phyloP scores from a whole-genome alignment of 2,888 invertebrate species.

The Xanthia icteritia region DNA sequence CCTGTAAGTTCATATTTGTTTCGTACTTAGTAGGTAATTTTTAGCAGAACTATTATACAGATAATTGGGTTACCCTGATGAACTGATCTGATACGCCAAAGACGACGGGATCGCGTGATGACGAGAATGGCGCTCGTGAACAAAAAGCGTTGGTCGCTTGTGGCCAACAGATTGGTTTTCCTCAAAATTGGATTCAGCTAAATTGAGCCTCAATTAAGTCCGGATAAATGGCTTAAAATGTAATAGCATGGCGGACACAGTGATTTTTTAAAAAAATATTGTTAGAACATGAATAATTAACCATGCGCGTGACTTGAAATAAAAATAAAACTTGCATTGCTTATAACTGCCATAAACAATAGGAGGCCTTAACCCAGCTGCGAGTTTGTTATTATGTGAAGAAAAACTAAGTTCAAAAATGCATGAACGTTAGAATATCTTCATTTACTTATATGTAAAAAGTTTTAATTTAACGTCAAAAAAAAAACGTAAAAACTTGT shows the following conservation, averaged over 20 bases:
- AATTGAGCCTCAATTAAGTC: constrained; percentile 60
- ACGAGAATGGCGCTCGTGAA: constrained; percentile 59
- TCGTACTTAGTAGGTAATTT: background rate
- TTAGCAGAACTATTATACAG: constrained; percentile 14
- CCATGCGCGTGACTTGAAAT: constrained; percentile 13
- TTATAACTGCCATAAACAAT: constrained; percentile 21
- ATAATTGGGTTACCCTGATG: constrained; percentile 39
- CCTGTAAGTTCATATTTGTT: background rate
- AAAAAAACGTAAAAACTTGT: background rate
- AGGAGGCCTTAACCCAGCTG: constrained; percentile 26
- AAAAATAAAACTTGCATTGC: constrained; percentile 31
- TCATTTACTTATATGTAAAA: background rate
- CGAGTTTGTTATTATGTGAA: constrained; percentile 3
- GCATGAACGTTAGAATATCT: background rate
- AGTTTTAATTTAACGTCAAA: background rate
- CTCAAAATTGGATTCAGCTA: constrained; percentile 52
- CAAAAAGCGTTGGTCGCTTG: constrained; percentile 40
- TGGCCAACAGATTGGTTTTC: constrained; percentile 55
- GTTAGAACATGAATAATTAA: constrained; percentile 24
- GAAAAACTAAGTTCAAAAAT: background rate
- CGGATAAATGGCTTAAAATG: constrained; percentile 37
- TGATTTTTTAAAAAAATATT: constrained; percentile 21
- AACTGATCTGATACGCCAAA: constrained; percentile 49
- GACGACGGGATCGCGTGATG: constrained; percentile 70
- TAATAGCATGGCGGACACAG: constrained; percentile 12